Percentiles rank a stretch among this genome's conserved stretches.
Conservation (phyloP, 2,113 vertebrate genomes). For the Xenopus borealis region DNA sequence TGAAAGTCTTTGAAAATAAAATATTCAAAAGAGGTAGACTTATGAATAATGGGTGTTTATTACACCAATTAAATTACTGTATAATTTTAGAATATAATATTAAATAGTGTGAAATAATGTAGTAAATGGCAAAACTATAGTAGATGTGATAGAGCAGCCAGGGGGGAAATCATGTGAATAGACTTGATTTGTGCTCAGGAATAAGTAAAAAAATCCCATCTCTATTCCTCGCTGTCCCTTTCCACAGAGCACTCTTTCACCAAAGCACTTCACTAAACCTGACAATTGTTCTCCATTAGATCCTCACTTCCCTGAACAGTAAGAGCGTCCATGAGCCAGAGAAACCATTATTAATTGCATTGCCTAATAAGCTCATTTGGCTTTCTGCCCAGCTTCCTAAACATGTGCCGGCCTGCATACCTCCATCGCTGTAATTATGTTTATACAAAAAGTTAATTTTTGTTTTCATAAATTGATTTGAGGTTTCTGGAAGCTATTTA, state of each 20-base stretch:
- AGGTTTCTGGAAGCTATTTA: conserved; percentile 68
- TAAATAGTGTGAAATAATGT: too few species aligned
- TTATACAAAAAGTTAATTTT: conserved; percentile 73
- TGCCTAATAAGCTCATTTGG: conserved; percentile 71
- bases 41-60: too few species aligned
- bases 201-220: conserved; percentile 1
- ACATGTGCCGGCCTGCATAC: conserved; percentile 57
- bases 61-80: too few species aligned
- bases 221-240: neutral
- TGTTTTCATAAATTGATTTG: conserved; percentile 73
- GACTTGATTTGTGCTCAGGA: too few species aligned
- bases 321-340: conserved; percentile 60
- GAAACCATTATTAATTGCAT: conserved; percentile 66
- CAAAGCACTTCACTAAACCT: conserved; percentile 51
- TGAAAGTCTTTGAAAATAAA: too few species aligned
- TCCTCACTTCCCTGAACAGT: conserved; percentile 54
- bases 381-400: conserved; percentile 65
- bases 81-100: too few species aligned
- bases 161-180: too few species aligned
- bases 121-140: too few species aligned
- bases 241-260: conserved; percentile 1
- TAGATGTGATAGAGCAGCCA: too few species aligned
- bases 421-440: conserved; percentile 68
- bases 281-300: conserved; percentile 49
- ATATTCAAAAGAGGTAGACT: too few species aligned